Base-by-base conservation (phyloP, 2,113 vertebrate species). In the Gymnogyps californianus region DNA sequence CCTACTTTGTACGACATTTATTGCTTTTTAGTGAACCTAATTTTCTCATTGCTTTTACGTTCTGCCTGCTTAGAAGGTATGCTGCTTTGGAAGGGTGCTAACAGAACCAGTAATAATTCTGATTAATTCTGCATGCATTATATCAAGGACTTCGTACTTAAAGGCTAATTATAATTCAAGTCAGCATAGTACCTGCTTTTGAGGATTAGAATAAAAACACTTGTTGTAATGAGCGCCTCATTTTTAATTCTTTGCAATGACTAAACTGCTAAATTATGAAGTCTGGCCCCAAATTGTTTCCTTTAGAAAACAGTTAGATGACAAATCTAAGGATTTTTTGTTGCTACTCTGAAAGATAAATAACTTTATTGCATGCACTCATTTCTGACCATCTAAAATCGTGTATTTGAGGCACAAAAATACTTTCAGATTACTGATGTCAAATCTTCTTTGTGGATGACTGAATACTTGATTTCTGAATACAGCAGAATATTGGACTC, bases 151-250 rank as follows among this genome's bases (percentile, higher is more conserved):
- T 91, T 97, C 81, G 96, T 92, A 93, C 87, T 96, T 96, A 90
- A 94, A 95, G 87, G 82, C 74, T 97, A 98, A 97, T 98, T 96
- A 95, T 83, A 95, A 96, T 96, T 96, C 97, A 97, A 96, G 91
- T 95, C 94, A 97, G 90, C 90, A 87, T 72, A 82, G 87, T 96
- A 97, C 88, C 89, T 97, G 79, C 83, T 96, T 98, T 82, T 91
- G 91, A 97, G 94, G 92, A 96, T 96, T 95, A 96, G 51, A 97
- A 96, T 85, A 95, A 97, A 88, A 96, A 87, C 86, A 92, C 78
- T 94, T 96, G 46, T 82, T 97, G 83, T 87, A 97, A 97, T 24
- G 82, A 96, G 55, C 42, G 22, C 14, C 52, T 81, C 11, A 6
- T 71, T 96, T 95, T 88, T 58, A 96, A 95, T 94, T 95, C 4